Percentiles rank a stretch among this genome's conserved stretches.
These are phyloP conservation scores for Allacma fusca DNA, from an alignment of 2,888 invertebrate genomes.

Conservation along the genomic window DNA sequence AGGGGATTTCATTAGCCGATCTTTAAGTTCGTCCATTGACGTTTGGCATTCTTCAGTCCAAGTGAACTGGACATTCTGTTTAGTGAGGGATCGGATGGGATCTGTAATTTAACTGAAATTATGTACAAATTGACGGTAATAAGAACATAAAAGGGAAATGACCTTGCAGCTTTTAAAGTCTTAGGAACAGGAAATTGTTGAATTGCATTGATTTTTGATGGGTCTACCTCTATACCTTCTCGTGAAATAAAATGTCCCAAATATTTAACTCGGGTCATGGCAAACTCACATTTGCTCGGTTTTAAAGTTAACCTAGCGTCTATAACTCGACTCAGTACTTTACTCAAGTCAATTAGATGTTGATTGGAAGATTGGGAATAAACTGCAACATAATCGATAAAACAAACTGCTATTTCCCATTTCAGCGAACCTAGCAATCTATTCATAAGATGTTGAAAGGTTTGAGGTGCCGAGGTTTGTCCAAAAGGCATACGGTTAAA, in stretches of 20 bases:
- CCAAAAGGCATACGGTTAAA: too few relatives aligned
- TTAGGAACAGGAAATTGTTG: constrained; percentile 35
- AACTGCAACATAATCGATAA: background rate
- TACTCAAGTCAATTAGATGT: background rate
- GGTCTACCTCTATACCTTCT: constrained; percentile 23
- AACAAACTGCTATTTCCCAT: background rate
- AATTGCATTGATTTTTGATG: constrained; percentile 42
- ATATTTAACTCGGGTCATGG: background rate
- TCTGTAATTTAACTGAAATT: too few relatives aligned
- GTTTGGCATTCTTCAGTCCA: too few relatives aligned
- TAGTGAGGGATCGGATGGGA: too few relatives aligned
- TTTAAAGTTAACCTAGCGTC: background rate
- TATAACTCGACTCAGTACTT: background rate
- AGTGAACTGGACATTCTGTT: too few relatives aligned
- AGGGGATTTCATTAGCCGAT: too few relatives aligned
- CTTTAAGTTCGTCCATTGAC: too few relatives aligned
- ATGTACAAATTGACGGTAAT: too few relatives aligned
- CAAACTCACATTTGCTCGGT: constrained; percentile 6
- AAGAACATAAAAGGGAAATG: constrained; percentile 8
- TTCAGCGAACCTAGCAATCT: background rate
- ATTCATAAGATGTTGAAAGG: background rate
- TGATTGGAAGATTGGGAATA: background rate
- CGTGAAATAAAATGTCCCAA: background rate
- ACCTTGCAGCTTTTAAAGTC: constrained; percentile 29
- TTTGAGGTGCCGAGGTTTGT: background rate